Evolutionary conservation across 1,140 invertebrate genomes (phyloP).

Genomic region (Rhagoletis zephyria): DNA sequence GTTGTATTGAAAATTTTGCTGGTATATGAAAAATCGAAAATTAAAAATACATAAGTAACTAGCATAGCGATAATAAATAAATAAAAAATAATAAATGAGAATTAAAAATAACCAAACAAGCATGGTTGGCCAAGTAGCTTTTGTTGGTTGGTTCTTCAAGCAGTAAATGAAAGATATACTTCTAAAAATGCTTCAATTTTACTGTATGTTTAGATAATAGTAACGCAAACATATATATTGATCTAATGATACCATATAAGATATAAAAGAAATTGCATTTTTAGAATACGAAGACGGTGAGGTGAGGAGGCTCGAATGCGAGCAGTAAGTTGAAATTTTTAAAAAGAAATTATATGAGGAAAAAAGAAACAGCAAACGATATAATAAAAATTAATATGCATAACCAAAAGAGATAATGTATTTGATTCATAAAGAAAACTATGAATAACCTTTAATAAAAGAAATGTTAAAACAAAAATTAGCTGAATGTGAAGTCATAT

Average conservation of each 20-base stretch:
- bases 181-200: not conserved
- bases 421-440: not conserved
- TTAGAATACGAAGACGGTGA: not conserved
- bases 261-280: constrained; percentile 30
- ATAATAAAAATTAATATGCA: not conserved
- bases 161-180: not conserved
- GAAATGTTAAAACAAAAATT: not conserved
- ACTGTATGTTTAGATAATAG: not conserved
- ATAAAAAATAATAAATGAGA: not conserved
- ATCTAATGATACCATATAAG: not conserved
- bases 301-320: not conserved
- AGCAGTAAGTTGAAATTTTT: constrained; percentile 4
- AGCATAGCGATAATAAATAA: not conserved
- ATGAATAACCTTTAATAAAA: not conserved
- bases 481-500: not conserved
- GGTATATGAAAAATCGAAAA: not conserved
- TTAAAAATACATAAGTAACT: not conserved
- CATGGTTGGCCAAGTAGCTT: no score
- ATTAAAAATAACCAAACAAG: no score
- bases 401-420: constrained; percentile 16
- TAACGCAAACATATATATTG: not conserved
- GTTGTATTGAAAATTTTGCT: constrained; percentile 2
- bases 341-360: not conserved
- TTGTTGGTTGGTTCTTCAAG: no score
- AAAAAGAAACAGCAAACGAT: not conserved